These are phyloP conservation scores for Poeciliopsis prolifica DNA, from an alignment of 2,113 vertebrate species.

Conservation along the genomic window DNA sequence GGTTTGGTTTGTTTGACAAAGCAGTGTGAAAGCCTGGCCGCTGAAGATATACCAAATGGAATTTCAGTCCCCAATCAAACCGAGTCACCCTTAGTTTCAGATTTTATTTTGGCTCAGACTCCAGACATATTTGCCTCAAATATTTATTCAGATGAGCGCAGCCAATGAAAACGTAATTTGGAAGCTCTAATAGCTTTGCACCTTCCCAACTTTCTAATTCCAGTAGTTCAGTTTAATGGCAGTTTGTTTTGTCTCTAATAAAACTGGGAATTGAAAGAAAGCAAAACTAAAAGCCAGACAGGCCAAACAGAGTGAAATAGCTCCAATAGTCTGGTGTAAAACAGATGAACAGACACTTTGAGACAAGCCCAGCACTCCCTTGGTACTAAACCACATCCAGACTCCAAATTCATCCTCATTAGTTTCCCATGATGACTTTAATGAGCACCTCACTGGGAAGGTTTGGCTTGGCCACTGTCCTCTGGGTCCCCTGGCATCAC, in stretches of 20 bases:
- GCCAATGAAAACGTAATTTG: background rate
- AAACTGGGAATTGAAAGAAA: constrained; percentile 23
- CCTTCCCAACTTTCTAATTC: background rate
- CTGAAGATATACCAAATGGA: too few species aligned
- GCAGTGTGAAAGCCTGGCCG: too few species aligned
- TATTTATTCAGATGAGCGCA: background rate
- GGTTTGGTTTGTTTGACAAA: too few species aligned
- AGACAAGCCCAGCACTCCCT: constrained; percentile 44
- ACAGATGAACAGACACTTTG: constrained; percentile 50
- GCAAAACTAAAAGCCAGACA: constrained; percentile 14
- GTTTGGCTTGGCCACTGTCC: constrained; percentile 54
- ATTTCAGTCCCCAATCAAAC: too few species aligned
- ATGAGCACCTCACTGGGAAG: constrained; percentile 55
- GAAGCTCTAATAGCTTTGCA: background rate
- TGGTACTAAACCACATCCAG: constrained; percentile 37
- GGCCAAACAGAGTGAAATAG: constrained; percentile 1
- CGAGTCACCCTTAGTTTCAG: background rate
- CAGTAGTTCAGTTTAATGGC: background rate
- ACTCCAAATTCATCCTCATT: constrained; percentile 70
- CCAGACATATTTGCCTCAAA: background rate
- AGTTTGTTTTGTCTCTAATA: constrained; percentile 13
- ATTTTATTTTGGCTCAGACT: background rate
- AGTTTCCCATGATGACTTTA: constrained; percentile 71
- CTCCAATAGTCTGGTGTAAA: constrained; percentile 29
- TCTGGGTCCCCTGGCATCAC: constrained; percentile 51